phyloP scores from a whole-genome alignment of 2,113 vertebrate species.

The Heterocephalus glaber region DNA sequence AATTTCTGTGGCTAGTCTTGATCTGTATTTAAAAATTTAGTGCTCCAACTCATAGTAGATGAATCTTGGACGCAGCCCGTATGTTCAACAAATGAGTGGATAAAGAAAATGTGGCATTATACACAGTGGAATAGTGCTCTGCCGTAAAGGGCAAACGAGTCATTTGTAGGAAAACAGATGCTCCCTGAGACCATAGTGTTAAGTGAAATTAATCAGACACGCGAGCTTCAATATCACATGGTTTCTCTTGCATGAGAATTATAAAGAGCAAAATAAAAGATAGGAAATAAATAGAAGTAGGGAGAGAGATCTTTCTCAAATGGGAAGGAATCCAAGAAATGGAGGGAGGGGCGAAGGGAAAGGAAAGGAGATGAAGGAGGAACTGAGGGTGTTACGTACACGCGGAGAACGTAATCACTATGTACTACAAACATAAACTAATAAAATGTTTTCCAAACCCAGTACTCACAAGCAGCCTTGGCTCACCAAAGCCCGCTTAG shows the following conservation, averaged over 20 bases:
- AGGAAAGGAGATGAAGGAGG: too few species aligned
- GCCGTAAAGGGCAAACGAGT: background rate
- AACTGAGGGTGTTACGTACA: background rate
- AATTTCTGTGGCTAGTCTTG: background rate
- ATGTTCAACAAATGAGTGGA: background rate
- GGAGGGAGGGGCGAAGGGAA: too few species aligned
- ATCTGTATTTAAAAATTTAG: background rate
- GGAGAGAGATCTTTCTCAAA: background rate
- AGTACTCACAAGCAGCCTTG: background rate
- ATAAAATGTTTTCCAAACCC: background rate
- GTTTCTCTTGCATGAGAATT: background rate
- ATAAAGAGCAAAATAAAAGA: background rate
- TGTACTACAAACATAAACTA: background rate
- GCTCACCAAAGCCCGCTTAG: background rate
- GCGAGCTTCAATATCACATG: background rate
- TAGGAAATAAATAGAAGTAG: background rate
- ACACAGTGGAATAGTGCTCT: background rate
- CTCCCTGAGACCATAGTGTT: background rate
- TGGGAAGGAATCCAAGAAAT: background rate
- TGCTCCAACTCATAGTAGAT: background rate
- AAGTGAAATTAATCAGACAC: background rate
- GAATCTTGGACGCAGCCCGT: background rate
- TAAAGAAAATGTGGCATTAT: background rate
- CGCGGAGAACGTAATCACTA: fast-evolving
- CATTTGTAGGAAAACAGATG: background rate